Conservation (phyloP, 1,140 invertebrate species). For the Lineus longissimus region DNA sequence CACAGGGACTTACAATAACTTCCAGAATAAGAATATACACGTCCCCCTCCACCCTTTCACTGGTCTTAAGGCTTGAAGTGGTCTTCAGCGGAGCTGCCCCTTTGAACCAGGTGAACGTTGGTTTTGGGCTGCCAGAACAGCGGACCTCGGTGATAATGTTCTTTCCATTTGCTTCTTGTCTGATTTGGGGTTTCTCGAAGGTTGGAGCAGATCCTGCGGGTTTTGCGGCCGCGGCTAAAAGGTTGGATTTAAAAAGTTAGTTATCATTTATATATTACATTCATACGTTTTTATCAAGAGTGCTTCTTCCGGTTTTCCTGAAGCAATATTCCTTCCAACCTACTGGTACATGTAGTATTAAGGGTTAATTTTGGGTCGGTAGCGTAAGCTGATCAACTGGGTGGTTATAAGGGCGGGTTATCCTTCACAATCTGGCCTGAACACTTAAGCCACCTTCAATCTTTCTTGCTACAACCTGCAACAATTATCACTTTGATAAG, state of each 20-base stretch:
- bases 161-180: constrained; percentile 72
- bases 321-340: too few species aligned
- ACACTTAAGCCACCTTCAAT: too few species aligned
- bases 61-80: constrained; percentile 21
- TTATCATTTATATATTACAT: too few species aligned
- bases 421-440: too few species aligned
- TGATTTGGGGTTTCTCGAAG: constrained; percentile 92
- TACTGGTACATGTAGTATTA: too few species aligned
- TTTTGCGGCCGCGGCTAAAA: neutral
- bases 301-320: too few species aligned
- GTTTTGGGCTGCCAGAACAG: constrained; percentile 91
- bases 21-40: constrained; percentile 34
- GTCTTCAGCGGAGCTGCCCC: constrained; percentile 68
- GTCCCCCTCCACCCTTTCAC: constrained; percentile 5
- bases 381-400: too few species aligned
- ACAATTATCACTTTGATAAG: too few species aligned
- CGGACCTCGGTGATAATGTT: constrained; percentile 86
- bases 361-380: too few species aligned
- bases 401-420: too few species aligned
- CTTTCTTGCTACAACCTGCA: too few species aligned
- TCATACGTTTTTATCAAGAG: too few species aligned
- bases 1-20: constrained; percentile 32
- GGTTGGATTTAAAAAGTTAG: neutral
- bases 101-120: constrained; percentile 86
- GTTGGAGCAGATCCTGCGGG: constrained; percentile 79